phyloP scores from a whole-genome alignment of 2,797 vertebrate genomes.

The Nasua narica region DNA sequence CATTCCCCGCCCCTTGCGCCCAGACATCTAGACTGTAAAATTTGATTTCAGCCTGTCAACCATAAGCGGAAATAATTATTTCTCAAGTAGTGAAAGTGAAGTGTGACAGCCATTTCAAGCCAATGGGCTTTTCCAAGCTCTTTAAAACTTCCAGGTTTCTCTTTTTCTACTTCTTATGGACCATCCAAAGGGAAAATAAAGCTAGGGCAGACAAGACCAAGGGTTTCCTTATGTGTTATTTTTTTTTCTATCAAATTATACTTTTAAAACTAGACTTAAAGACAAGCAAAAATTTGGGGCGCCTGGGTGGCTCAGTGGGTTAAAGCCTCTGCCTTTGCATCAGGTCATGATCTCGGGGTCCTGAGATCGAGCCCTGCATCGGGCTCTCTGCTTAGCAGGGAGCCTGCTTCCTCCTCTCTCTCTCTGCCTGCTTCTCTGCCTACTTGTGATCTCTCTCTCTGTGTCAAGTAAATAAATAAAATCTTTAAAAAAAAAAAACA shows the following conservation, averaged over 20 bases:
- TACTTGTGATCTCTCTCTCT: too few relatives aligned
- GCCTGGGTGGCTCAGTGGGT: too few relatives aligned
- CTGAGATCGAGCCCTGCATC: too few relatives aligned
- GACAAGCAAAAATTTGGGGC: background rate
- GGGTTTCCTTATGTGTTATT: background rate
- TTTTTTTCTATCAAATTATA: background rate
- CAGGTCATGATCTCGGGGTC: too few relatives aligned
- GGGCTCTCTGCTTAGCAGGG: too few relatives aligned
- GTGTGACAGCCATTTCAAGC: conserved; percentile 40
- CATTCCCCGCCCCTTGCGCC: rapidly evolving
- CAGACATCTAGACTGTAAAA: conserved; percentile 48
- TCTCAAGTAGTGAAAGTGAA: conserved; percentile 15
- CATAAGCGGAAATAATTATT: conserved; percentile 49
- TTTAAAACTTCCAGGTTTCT: background rate
- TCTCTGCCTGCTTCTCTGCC: too few relatives aligned
- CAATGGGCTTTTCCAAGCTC: conserved; percentile 13
- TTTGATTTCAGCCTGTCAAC: conserved; percentile 33
- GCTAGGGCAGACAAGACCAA: background rate
- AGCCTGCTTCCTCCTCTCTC: too few relatives aligned
- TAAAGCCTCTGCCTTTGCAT: too few relatives aligned
- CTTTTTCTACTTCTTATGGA: background rate
- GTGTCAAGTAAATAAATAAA: too few relatives aligned
- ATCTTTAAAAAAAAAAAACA: too few relatives aligned
- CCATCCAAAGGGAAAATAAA: background rate
- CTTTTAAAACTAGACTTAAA: background rate